Base-by-base conservation (phyloP, 2,888 invertebrate genomes). In the Drosophila histrio region DNA sequence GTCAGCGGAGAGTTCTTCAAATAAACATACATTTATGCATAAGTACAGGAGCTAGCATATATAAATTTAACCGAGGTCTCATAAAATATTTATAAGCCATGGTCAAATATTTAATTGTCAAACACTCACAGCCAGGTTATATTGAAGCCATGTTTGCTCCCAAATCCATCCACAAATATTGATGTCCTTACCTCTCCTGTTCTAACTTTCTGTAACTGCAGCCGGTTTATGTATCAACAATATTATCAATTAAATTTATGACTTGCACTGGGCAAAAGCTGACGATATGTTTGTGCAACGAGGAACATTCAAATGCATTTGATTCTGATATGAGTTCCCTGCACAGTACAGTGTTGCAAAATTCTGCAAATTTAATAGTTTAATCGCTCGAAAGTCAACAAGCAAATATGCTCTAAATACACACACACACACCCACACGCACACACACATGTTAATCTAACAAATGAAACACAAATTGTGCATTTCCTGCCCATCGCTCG, bases 191-290 rank as follows among this genome's bases (percentile, higher is more conserved):
- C 22, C 36, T 24, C 5, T 30, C 1, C 13, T 1, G 4, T 2
- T 8, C 26, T 11, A 2, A 21, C 52, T 36, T 38, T 17, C 59
- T 52, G 15, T 43, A 52, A 58, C 26, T 15, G 15, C 7, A 26
- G 32, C 39, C 39, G 34, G 17, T n/a, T 21, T 21, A 44, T 57
- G 64, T 69, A 84, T 87, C 88, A 87, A 87, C 81, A 87, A 63
- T 80, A 77, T 88, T 87, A 87, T 85, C 81, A 85, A 85, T 85
- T 86, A 59, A 75, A 81, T 85, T 77, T 73, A 83, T 79, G 77
- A 49, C 58, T 70, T 28, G 60, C 58, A 39, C 28, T 41, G 22
- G 43, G 21, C 46, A 21, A 21, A 39, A 28, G 19, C 53, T 34
- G 13, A 43, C 36, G 44, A 43, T 61, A 44, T 61, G 56, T 56